Evolutionary conservation across 53 echinoderm and acorn worm species (phyloP), one percentile per base, ranked within the genome.

Genomic region (Glandiceps talaboti): DNA sequence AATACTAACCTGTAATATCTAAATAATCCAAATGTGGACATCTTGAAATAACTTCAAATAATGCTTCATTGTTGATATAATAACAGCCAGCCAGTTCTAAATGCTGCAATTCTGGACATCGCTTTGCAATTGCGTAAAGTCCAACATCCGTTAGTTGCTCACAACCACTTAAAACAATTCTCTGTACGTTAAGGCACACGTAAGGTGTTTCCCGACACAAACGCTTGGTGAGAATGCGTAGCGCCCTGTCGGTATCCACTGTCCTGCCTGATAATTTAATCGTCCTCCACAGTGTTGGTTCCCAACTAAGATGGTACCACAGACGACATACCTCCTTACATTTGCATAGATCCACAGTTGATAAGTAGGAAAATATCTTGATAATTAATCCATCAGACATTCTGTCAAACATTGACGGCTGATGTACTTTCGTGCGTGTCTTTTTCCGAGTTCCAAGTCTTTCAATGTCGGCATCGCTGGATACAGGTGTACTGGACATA

Each of bases 161-260:
- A 78, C 95, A 95, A 0, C 92, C 92, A 76, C 90, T 90, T 74
- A 95, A 84, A 20, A 92, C 73, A 26, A 95, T 84, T 79, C 82
- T 85, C 78, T 88, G 88, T 14, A 95, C 87, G 1, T 86, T 84
- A 83, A 95, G 87, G 79, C 92, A 92, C 76, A 92, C 89, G 76
- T 95, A 92, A 25, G 95, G 95, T 0, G 95, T 95, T 84, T 95
- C 95, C 74, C 80, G 81, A 74, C 90, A 95, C 30, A 95, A 86
- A 73, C 95, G 82, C 30, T 87, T 79, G 27, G 90, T 85, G 77
- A 95, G 90, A 29, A 90, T 88, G 73, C 85, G 83, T 76, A 95
- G 32, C 30, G 92, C 95, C 20, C 82, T 78, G 75, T 95, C 92
- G 25, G 88, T 85, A 27, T 95, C 79, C 79, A 81, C 76, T 27